Evolutionary conservation across 2,888 invertebrate species (phyloP).

Genomic region (Cantharis nigra): DNA sequence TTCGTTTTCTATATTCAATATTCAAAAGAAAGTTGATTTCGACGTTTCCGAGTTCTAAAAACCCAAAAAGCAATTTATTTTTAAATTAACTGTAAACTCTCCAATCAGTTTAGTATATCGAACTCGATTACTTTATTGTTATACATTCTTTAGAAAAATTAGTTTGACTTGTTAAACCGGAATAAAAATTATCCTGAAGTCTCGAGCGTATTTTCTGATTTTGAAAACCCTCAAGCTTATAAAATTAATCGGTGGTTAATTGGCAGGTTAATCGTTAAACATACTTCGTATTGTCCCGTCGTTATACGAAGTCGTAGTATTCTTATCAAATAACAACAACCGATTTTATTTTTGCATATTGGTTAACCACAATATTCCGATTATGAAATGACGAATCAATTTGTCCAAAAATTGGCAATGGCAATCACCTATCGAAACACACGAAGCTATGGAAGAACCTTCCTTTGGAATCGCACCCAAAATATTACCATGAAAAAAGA

Average conservation of each 20-base stretch:
- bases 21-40: neutral
- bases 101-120: neutral
- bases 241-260: neutral
- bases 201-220: neutral
- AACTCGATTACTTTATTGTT: neutral
- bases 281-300: neutral
- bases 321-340: neutral
- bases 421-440: too few species aligned
- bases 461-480: neutral
- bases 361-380: neutral
- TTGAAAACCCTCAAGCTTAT: neutral
- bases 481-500: neutral
- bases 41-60: neutral
- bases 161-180: neutral
- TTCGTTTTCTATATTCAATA: neutral
- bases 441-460: neutral
- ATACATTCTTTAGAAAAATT: neutral
- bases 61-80: neutral
- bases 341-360: neutral
- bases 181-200: neutral
- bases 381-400: neutral
- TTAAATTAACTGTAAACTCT: neutral
- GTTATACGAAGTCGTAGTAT: neutral
- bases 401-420: too few species aligned
- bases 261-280: neutral